Base-by-base conservation (phyloP, 1,140 invertebrate genomes). In the Paralvinella palmiformis region DNA sequence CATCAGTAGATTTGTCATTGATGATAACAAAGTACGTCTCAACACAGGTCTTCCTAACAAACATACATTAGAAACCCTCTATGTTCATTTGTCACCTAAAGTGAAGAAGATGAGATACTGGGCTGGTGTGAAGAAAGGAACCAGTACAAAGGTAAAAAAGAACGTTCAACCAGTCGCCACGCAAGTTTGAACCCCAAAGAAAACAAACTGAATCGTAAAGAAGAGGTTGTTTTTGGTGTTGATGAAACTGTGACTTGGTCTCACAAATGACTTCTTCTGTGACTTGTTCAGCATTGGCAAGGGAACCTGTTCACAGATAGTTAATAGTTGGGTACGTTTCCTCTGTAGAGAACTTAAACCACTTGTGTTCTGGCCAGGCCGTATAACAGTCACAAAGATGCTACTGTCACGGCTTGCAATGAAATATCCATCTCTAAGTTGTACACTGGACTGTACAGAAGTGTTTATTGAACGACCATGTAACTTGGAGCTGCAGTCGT, bases 391-490 rank as follows among this genome's bases (percentile, higher is more conserved):
- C 5, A 33, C 29, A 5, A 31, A 7, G 33, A 32, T 57, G 55
- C n/a, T 57, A 3, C 55, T 32, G 33, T 7, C 55, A 32, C 10
- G 33, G 33, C 33, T 57, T 31, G 3, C 10, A 32, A 27, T n/a
- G 1, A 33, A 57, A 33, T 56, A 57, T 17, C 55, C 55, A 32
- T 57, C 55, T 6, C 55, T 31, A 15, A 24, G 55, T 57, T 57
- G 55, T 57, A 57, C 55, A 31, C 29, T 60, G 20, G 58, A 50
- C 41, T 41, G 36, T 45, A 60, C 58, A 15, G 58, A 60, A 45
- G 24, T 60, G 35, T 45, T 41, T 20, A 45, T 60, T 13, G 35
- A 60, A 29, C 6, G 58, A 27, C 58, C 58, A 29, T 22, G 58
- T 22, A 6, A 60, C 58, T 27, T 60, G 24, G 22, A 37, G 17